phyloP scores from a whole-genome alignment of 2,113 vertebrate genomes.

The Sinocyclocheilus grahami region DNA sequence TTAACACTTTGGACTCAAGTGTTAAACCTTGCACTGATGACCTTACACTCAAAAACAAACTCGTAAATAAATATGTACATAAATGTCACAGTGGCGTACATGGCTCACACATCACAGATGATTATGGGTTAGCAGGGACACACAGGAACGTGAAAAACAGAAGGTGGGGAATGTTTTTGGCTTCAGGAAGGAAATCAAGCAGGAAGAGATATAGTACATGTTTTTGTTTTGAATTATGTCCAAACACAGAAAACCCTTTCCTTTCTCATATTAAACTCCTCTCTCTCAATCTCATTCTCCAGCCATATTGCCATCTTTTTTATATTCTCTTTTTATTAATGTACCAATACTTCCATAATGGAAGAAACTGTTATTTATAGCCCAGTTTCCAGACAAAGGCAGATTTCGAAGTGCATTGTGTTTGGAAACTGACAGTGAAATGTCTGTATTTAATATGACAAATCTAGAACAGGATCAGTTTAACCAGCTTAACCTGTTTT shows the following conservation, averaged over 20 bases:
- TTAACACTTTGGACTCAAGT: too few relatives aligned
- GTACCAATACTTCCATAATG: conserved; percentile 44
- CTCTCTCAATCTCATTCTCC: not conserved
- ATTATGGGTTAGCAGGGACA: not conserved
- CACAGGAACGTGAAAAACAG: conserved; percentile 10
- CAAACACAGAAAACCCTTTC: not conserved
- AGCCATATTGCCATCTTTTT: not conserved
- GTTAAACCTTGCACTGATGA: not conserved
- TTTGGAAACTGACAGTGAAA: not conserved
- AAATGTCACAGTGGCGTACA: not conserved
- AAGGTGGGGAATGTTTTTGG: not conserved
- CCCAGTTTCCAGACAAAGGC: not conserved
- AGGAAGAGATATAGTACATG: conserved; percentile 14
- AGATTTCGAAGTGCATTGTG: not conserved
- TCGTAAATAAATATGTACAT: not conserved
- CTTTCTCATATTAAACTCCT: not conserved
- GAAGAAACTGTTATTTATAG: conserved; percentile 21
- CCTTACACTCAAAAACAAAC: not conserved
- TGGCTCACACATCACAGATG: not conserved
- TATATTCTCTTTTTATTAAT: conserved; percentile 40
- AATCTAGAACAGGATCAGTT: not conserved
- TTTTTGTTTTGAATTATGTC: conserved; percentile 13
- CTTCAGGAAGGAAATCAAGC: conserved; percentile 18
- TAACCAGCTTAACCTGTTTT: not conserved
- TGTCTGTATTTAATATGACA: not conserved